phyloP scores from a whole-genome alignment of 2,888 invertebrate species.

The Amblyteles armatorius region DNA sequence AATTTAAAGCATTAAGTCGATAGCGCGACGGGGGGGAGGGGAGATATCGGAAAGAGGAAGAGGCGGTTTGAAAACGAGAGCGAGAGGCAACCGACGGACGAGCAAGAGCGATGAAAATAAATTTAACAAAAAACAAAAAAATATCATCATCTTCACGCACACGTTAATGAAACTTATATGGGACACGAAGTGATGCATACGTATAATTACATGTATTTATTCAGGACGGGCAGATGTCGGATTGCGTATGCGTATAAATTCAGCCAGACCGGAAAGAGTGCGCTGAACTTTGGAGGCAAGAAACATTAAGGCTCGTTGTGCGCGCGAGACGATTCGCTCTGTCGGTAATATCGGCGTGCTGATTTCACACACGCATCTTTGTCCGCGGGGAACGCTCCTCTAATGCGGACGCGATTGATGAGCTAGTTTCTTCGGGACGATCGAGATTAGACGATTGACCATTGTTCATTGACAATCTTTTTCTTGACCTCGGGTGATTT shows the following conservation, averaged over 20 bases:
- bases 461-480: constrained; percentile 74
- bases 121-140: constrained; percentile 1
- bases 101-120: constrained; percentile 7
- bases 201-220: constrained; percentile 55
- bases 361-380: background rate
- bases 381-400: constrained; percentile 66
- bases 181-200: constrained; percentile 11
- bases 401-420: constrained; percentile 76
- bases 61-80: constrained; percentile 46
- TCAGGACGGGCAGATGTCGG: constrained; percentile 55
- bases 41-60: background rate
- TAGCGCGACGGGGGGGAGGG: no score
- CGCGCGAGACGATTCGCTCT: background rate
- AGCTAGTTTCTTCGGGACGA: constrained; percentile 80
- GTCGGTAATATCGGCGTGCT: background rate
- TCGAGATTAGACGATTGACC: constrained; percentile 75
- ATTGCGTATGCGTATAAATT: constrained; percentile 68
- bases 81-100: constrained; percentile 47
- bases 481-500: background rate
- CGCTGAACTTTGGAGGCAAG: constrained; percentile 82
- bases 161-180: constrained; percentile 49
- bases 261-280: constrained; percentile 76
- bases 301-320: constrained; percentile 80
- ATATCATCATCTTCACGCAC: constrained; percentile 3
- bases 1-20: no score